phyloP scores from a whole-genome alignment of 2,113 vertebrate species.

The Trachemys scripta region DNA sequence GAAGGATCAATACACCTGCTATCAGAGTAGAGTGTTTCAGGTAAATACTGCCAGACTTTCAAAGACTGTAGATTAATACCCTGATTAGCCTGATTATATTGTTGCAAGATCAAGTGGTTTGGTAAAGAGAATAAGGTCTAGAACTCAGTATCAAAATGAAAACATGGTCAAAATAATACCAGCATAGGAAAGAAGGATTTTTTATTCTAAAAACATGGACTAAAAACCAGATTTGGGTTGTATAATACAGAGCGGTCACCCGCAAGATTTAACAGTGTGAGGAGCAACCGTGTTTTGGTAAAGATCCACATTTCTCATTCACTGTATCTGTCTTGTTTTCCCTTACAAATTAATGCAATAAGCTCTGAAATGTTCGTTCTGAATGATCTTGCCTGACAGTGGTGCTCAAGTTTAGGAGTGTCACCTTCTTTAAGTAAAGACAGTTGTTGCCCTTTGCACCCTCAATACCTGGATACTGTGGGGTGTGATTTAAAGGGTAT shows the following conservation, averaged over 20 bases:
- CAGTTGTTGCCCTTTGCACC: background rate
- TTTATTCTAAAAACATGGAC: background rate
- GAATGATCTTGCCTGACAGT: background rate
- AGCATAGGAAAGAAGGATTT: background rate
- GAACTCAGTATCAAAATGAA: background rate
- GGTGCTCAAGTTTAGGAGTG: background rate
- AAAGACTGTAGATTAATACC: background rate
- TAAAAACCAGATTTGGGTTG: background rate
- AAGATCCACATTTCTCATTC: background rate
- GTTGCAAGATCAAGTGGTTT: background rate
- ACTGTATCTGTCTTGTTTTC: background rate
- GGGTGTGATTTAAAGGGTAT: background rate
- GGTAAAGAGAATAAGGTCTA: background rate
- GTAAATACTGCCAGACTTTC: background rate
- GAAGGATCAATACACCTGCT: background rate
- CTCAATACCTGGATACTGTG: background rate
- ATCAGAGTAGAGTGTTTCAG: background rate
- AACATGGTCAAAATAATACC: background rate
- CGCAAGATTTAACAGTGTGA: background rate
- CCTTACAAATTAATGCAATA: background rate
- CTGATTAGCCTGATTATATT: background rate
- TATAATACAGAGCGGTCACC: background rate
- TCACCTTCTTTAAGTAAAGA: background rate
- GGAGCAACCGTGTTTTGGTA: background rate
- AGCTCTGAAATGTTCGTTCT: background rate